Evolutionary conservation across 2,888 invertebrate species (phyloP).

Genomic region (Argyresthia goedartella): DNA sequence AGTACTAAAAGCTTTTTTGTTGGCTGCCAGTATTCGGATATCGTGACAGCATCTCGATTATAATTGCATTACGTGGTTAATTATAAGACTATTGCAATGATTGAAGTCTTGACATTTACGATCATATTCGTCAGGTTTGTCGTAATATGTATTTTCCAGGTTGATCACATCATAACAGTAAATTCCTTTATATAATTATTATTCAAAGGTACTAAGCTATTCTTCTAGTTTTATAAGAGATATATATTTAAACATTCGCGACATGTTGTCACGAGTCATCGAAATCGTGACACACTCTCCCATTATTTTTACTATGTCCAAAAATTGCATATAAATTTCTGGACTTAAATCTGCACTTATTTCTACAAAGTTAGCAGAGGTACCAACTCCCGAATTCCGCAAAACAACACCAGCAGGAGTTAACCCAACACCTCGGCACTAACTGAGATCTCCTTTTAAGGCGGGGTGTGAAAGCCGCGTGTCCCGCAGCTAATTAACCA

Average conservation of each 20-base stretch:
- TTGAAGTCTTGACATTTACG: neutral
- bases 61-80: neutral
- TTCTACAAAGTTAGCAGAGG: too few species aligned
- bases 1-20: slow-evolving; percentile 39
- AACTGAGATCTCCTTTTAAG: slow-evolving; percentile 45
- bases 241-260: too few species aligned
- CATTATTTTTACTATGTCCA: too few species aligned
- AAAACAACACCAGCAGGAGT: too few species aligned
- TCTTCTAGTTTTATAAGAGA: too few species aligned
- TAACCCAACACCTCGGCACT: neutral
- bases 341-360: neutral
- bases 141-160: neutral
- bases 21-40: neutral
- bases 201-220: too few species aligned
- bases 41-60: slow-evolving; percentile 4
- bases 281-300: too few species aligned
- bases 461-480: slow-evolving; percentile 37
- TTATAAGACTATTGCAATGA: slow-evolving; percentile 2
- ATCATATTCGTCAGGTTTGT: neutral
- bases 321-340: neutral
- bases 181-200: too few species aligned
- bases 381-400: too few species aligned
- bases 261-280: too few species aligned
- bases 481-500: slow-evolving; percentile 58
- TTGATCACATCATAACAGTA: too few species aligned